Evolutionary conservation across 2,888 invertebrate species (phyloP).

Genomic region (Psococerastis gibbosa): DNA sequence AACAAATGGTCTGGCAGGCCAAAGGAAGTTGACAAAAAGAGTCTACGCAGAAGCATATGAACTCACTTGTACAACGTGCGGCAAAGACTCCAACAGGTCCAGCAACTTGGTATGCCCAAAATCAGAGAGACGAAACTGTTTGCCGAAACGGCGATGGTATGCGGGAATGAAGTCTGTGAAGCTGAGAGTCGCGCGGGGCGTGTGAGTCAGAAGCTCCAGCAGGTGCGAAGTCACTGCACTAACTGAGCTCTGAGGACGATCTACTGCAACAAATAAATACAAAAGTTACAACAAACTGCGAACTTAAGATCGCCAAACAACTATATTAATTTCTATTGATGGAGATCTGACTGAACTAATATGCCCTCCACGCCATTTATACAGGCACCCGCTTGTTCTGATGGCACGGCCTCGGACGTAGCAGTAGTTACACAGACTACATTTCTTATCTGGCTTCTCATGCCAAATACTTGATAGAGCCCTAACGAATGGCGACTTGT

Average conservation of each 20-base stretch:
- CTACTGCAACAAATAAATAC: background rate
- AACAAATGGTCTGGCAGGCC: too few relatives aligned
- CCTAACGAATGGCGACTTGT: too few relatives aligned
- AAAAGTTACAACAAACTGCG: background rate
- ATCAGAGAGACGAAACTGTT: conserved; percentile 87
- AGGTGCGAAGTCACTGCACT: conserved; percentile 29
- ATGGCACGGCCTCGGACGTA: too few relatives aligned
- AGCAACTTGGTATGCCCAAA: conserved; percentile 90
- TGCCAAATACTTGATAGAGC: too few relatives aligned
- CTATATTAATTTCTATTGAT: too few relatives aligned
- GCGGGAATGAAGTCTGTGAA: conserved; percentile 80
- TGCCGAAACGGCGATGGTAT: conserved; percentile 91
- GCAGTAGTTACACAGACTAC: too few relatives aligned
- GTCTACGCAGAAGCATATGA: background rate
- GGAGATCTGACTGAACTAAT: too few relatives aligned
- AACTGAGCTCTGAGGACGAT: background rate
- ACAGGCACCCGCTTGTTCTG: too few relatives aligned
- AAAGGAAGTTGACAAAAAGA: too few relatives aligned
- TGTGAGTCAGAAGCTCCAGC: conserved; percentile 63
- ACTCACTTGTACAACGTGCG: conserved; percentile 62
- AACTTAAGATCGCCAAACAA: conserved; percentile 22
- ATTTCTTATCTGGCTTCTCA: too few relatives aligned
- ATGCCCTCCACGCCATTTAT: too few relatives aligned
- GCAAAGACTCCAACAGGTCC: conserved; percentile 75
- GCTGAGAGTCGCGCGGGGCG: conserved; percentile 62